Evolutionary conservation across 2,888 invertebrate genomes (phyloP), one percentile per base, ranked within the genome.

Genomic region (Halocaridina rubra): DNA sequence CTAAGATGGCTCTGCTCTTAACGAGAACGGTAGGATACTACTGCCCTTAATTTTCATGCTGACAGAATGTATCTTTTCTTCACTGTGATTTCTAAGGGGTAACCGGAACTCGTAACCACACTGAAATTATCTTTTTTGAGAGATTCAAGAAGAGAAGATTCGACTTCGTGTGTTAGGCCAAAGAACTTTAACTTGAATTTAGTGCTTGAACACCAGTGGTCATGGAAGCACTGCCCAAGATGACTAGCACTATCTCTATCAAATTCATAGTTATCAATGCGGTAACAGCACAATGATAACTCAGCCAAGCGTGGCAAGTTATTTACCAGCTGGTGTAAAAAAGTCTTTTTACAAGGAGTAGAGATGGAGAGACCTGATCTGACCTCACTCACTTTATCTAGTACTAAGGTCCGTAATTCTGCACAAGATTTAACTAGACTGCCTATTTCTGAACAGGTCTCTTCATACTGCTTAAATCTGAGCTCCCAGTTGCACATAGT

Each of bases 201-300:
- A n/a, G 53, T 46, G 1, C 30, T 29, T 1, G 81, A 71, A 30
- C 81, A 67, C 87, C 84, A 87, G 77, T 87, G 87, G 16, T 82
- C 71, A 59, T 85, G 81, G 39, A 87, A 57, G 71, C 87, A 87
- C 3, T 71, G 46, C 19, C 81, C 85, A 19, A 87, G 61, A 13
- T 72, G 19, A 3, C 59, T 57, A 0, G 87, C 85, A 16, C 74
- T 29, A 10, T 78, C 79, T 1, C 64, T 64, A 46, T 85, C 81
- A 16, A 84, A n/a, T 16, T 81, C 87, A 29, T 59, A 19, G 19
- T 46, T 19, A 32, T 81, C 81, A 46, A 87, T 74, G 1, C 64
- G 81, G 81, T 87, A 87, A 22, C 79, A 81, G 27, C 87, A 87
- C 2, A 87, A 76, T n/a, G 85, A 85, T 2, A 87, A 59, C n/a